Percentiles rank a stretch among this genome's conserved stretches.
Evolutionary conservation across 2,113 vertebrate genomes (phyloP).

Genomic region (Sapayoa aenigma): DNA sequence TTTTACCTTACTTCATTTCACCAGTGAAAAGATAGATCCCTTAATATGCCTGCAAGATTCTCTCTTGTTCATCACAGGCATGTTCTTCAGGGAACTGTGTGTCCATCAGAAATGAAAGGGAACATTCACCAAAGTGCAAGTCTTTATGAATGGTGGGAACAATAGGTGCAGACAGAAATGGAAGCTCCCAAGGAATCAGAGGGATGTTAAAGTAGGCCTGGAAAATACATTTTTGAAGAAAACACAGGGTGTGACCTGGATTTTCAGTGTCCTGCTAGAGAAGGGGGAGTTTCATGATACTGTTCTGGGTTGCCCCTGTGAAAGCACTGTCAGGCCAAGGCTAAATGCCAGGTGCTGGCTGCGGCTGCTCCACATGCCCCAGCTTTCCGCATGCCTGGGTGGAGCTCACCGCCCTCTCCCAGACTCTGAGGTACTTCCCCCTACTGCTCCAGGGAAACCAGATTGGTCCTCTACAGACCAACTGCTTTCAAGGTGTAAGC

Average conservation of each 20-base stretch:
- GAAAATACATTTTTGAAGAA: not conserved
- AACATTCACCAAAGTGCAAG: not conserved
- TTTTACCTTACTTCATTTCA: not conserved
- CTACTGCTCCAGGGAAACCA: not conserved
- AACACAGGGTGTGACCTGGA: not conserved
- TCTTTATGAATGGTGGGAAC: not conserved
- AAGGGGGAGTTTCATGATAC: not conserved
- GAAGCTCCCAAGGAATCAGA: not conserved
- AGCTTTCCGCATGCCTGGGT: not conserved
- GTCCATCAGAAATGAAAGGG: not conserved
- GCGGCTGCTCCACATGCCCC: not conserved
- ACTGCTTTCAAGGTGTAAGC: not conserved
- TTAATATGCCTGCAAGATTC: not conserved
- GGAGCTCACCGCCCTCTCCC: not conserved
- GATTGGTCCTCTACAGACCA: fast-evolving
- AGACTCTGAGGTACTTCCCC: not conserved
- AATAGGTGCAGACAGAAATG: not conserved
- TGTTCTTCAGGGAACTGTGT: not conserved
- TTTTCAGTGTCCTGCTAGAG: not conserved
- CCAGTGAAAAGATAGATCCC: not conserved
- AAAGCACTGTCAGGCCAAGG: not conserved
- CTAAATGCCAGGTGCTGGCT: not conserved
- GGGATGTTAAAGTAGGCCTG: not conserved
- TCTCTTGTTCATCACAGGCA: not conserved
- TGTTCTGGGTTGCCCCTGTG: not conserved